These are phyloP conservation scores for Saccopteryx bilineata DNA, from an alignment of 2,113 vertebrate species.

Conservation along the genomic window DNA sequence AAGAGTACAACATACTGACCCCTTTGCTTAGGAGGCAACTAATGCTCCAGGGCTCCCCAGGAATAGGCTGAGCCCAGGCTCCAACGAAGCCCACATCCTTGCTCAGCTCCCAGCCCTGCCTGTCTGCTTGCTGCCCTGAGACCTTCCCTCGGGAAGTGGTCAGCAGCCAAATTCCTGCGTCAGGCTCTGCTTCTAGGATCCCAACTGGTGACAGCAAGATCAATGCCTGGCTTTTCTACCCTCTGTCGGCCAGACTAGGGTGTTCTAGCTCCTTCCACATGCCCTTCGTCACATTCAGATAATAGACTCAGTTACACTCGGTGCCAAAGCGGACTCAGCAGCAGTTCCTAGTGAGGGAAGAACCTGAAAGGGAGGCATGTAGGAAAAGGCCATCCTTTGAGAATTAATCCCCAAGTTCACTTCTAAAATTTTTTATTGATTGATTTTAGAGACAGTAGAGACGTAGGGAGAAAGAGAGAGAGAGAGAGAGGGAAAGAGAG, in stretches of 20 bases:
- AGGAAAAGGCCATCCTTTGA: background rate
- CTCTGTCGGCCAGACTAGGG: background rate
- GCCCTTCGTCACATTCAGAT: background rate
- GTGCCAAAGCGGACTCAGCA: background rate
- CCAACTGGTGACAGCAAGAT: background rate
- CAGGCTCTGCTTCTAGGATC: background rate
- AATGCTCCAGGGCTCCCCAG: background rate
- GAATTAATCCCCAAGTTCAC: background rate
- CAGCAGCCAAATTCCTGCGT: background rate
- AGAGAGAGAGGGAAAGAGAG: no score
- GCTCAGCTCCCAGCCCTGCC: background rate
- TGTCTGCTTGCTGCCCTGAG: background rate
- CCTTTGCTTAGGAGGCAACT: background rate
- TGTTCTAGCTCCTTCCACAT: background rate
- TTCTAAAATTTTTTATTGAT: no score
- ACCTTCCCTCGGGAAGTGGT: background rate
- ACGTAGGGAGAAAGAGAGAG: no score
- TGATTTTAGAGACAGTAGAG: no score
- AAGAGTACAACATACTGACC: background rate
- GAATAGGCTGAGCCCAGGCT: background rate
- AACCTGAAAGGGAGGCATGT: background rate
- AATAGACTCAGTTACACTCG: background rate
- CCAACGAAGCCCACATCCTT: background rate
- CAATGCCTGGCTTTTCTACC: background rate
- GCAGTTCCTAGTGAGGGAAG: background rate